These are phyloP conservation scores for Bubalus kerabau DNA, from an alignment of 2,113 vertebrate genomes.

Conservation along the genomic window DNA sequence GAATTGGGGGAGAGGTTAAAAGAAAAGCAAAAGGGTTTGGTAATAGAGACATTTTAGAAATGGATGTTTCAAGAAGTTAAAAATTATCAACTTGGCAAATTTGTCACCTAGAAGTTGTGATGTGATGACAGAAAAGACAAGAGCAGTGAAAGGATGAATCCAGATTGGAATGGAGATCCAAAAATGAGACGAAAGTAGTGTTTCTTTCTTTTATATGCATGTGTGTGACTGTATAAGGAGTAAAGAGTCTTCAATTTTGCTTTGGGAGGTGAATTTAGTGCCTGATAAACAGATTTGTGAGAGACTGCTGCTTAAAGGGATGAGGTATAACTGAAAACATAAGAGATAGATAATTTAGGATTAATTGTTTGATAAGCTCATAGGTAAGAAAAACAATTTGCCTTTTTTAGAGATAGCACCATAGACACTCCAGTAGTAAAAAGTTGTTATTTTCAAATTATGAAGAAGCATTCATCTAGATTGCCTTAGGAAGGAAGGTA, in stretches of 20 bases:
- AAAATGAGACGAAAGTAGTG: not conserved
- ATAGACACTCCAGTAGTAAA: not conserved
- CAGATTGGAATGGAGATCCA: not conserved
- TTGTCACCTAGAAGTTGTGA: not conserved
- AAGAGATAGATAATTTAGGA: not conserved
- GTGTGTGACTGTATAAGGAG: not conserved
- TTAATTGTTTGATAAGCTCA: not conserved
- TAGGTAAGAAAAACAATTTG: not conserved
- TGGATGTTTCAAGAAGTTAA: not conserved
- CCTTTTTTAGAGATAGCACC: not conserved
- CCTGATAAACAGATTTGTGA: not conserved
- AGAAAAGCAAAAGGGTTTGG: not conserved
- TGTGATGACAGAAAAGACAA: not conserved
- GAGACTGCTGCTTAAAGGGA: not conserved
- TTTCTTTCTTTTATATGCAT: not conserved
- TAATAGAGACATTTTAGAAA: not conserved
- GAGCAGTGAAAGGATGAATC: not conserved
- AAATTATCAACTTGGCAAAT: not conserved
- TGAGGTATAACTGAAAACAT: not conserved
- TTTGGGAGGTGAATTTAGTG: not conserved
- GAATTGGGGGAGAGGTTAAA: not conserved
- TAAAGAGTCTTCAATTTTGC: not conserved
- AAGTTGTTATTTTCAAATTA: not conserved
- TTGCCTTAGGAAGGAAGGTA: not conserved
- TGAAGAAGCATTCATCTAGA: not conserved